Evolutionary conservation across 64 coral and sea anemone species (phyloP).

Genomic region (Dendrophyllia cribrosa): DNA sequence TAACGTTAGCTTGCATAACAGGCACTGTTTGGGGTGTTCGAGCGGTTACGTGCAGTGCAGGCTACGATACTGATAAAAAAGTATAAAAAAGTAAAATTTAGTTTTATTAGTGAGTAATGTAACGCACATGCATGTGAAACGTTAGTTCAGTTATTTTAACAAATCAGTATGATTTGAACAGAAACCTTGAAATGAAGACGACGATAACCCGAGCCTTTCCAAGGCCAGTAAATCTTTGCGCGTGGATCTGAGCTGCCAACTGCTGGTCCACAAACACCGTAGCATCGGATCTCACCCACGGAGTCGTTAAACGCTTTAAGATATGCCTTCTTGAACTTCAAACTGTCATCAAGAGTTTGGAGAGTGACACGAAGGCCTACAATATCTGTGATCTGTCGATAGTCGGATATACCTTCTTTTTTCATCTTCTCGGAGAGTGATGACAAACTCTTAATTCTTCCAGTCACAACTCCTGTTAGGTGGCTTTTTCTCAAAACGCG

Average conservation of each 20-base stretch:
- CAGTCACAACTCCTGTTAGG: conserved; percentile 19
- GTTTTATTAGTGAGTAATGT: no score
- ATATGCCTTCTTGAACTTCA: conserved; percentile 12
- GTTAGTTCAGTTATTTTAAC: no score
- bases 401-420: neutral
- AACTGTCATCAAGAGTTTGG: conserved; percentile 20
- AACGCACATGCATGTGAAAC: no score
- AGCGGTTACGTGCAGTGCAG: no score
- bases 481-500: neutral
- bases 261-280: conserved; percentile 39
- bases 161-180: neutral
- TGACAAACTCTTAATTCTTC: conserved; percentile 44
- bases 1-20: no score
- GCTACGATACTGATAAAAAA: no score
- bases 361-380: conserved; percentile 40
- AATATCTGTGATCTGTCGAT: conserved; percentile 25
- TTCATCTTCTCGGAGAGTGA: conserved; percentile 33
- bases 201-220: conserved; percentile 46
- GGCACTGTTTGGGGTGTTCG: no score
- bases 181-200: conserved; percentile 44
- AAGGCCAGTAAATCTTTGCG: conserved; percentile 37
- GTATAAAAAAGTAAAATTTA: no score
- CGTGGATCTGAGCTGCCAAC: neutral
- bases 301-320: neutral
- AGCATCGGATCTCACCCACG: conserved; percentile 30